Percentiles rank a stretch among this genome's conserved stretches.
Conservation (phyloP, 2,113 vertebrate species). For the Meriones unguiculatus region DNA sequence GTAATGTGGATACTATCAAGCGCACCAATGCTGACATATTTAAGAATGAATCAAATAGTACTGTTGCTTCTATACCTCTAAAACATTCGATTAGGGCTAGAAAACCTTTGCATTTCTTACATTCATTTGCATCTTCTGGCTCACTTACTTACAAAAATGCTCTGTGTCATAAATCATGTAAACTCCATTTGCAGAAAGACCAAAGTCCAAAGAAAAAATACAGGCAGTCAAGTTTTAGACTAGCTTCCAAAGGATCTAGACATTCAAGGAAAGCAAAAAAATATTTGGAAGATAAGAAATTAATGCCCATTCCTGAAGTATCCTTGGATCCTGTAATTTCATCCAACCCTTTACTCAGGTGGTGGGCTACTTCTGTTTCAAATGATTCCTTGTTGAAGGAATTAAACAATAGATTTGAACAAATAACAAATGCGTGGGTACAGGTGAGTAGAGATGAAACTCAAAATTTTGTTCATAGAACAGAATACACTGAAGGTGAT, state of each 20-base stretch:
- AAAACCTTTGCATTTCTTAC: slow-evolving; percentile 92
- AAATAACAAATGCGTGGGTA: slow-evolving; percentile 95
- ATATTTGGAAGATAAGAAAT: slow-evolving; percentile 81
- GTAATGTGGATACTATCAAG: slow-evolving; percentile 65
- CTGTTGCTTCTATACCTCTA: slow-evolving; percentile 78
- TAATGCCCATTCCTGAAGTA: slow-evolving; percentile 84
- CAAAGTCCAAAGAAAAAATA: slow-evolving; percentile 85
- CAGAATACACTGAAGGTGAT: slow-evolving; percentile 78
- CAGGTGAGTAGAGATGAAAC: slow-evolving; percentile 87
- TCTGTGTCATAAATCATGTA: slow-evolving; percentile 91
- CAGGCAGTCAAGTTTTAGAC: slow-evolving; percentile 83
- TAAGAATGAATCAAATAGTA: slow-evolving; percentile 63
- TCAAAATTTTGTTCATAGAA: slow-evolving; percentile 82
- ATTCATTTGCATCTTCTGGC: slow-evolving; percentile 91
- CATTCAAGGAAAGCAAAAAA: slow-evolving; percentile 75
- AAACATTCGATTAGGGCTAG: slow-evolving; percentile 92
- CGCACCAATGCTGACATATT: slow-evolving; percentile 60
- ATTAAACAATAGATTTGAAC: slow-evolving; percentile 91
- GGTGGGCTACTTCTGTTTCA: slow-evolving; percentile 94
- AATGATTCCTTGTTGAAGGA: slow-evolving; percentile 92
- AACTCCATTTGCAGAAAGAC: slow-evolving; percentile 91
- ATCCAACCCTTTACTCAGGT: slow-evolving; percentile 89
- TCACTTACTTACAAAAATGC: slow-evolving; percentile 92
- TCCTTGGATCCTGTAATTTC: slow-evolving; percentile 92
- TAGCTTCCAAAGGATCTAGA: slow-evolving; percentile 81